phyloP scores from a whole-genome alignment of 2,113 vertebrate species.

The Platanista minor region DNA sequence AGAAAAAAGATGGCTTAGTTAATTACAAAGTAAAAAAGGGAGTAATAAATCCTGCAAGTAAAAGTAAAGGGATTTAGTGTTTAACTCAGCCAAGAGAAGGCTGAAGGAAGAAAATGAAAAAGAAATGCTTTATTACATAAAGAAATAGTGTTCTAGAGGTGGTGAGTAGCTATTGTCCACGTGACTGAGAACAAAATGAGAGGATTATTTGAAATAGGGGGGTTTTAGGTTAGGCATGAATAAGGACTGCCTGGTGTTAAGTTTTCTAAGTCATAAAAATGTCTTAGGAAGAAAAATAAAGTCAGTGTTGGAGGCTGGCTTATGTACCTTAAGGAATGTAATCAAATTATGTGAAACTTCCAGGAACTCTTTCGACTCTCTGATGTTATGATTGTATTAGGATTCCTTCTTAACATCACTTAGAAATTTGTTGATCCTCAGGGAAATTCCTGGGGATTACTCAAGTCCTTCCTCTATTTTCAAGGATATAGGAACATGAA shows the following conservation, averaged over 20 bases:
- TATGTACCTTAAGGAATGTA: not conserved
- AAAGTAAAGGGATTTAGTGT: not conserved
- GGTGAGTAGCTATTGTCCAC: not conserved
- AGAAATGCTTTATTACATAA: not conserved
- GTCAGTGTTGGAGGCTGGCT: not conserved
- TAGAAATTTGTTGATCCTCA: not conserved
- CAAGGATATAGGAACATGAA: not conserved
- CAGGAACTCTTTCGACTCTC: not conserved
- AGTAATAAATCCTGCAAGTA: not conserved
- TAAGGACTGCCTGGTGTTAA: not conserved
- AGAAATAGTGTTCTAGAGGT: not conserved
- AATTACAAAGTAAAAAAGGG: not conserved
- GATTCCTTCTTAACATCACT: not conserved
- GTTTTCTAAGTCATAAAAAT: not conserved
- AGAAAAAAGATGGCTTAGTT: not conserved
- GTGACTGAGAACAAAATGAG: not conserved
- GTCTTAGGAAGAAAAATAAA: not conserved
- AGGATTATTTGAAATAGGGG: not conserved
- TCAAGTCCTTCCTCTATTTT: not conserved
- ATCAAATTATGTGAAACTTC: not conserved
- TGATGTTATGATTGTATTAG: not conserved
- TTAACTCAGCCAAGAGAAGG: not conserved
- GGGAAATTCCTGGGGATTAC: not conserved
- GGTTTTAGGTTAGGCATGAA: not conserved
- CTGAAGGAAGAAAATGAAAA: not conserved